These are phyloP conservation scores for Tricholauxania praeusta DNA, from an alignment of 2,888 invertebrate species.

Conservation along the genomic window DNA sequence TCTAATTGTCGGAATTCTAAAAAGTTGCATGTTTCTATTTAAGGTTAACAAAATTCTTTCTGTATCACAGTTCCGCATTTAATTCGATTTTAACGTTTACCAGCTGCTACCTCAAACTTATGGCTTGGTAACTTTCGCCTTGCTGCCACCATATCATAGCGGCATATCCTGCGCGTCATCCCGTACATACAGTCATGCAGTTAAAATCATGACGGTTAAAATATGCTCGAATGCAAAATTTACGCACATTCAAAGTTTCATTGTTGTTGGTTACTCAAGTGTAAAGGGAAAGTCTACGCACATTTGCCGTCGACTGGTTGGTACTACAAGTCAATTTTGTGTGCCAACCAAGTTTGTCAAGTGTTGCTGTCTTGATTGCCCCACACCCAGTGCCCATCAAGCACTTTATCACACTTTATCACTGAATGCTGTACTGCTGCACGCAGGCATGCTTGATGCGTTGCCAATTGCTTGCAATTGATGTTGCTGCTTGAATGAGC, in stretches of 20 bases:
- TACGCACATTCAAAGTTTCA: constrained; percentile 16
- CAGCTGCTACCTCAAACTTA: constrained; percentile 2
- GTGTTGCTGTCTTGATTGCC: constrained; percentile 9
- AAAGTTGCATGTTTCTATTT: constrained; percentile 10
- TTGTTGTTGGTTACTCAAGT: constrained; percentile 54
- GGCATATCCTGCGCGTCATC: constrained; percentile 3
- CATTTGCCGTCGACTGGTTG: constrained; percentile 8
- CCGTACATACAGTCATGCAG: not conserved
- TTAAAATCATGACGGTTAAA: constrained; percentile 4
- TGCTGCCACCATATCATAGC: not conserved
- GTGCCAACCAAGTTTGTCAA: not conserved
- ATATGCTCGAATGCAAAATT: constrained; percentile 17
- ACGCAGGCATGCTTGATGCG: constrained; percentile 43
- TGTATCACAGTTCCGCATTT: constrained; percentile 39
- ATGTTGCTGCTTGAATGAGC: constrained; percentile 39
- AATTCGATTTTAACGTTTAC: constrained; percentile 20
- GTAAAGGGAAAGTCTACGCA: constrained; percentile 52
- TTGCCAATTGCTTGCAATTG: constrained; percentile 55
- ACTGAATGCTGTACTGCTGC: not conserved
- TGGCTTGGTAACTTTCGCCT: not conserved
- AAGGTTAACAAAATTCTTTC: constrained; percentile 21
- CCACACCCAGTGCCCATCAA: not conserved
- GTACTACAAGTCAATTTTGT: not conserved
- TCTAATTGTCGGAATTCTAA: constrained; percentile 45
- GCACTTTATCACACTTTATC: not conserved